A percentile compares a stretch with the other conserved stretches of the same genome.
Evolutionary conservation across 2,797 vertebrate genomes (phyloP).

Genomic region (Pseudochromis fuscus): DNA sequence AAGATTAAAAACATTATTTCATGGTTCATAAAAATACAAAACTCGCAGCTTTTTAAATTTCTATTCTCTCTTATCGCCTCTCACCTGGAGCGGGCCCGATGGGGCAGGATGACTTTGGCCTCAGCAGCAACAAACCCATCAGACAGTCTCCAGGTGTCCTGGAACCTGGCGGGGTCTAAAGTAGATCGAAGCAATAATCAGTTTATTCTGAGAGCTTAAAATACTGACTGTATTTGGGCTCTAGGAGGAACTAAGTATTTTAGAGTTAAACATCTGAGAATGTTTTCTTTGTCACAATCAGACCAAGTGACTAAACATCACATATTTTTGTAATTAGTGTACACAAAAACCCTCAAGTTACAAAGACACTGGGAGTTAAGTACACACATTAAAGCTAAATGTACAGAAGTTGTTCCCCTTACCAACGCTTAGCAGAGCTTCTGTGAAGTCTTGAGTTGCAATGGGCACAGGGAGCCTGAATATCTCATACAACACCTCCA

Average conservation of each 20-base stretch:
- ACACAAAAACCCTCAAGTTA: not conserved
- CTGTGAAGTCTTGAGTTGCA: conserved; percentile 94
- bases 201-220: not conserved
- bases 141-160: conserved; percentile 97
- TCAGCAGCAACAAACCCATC: conserved; percentile 98
- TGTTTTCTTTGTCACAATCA: not conserved
- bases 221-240: not conserved
- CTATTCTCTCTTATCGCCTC: not conserved
- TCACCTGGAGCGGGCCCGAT: conserved; percentile 96
- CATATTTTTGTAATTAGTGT: not conserved
- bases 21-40: not conserved
- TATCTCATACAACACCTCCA: conserved; percentile 98
- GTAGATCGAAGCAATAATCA: conserved; percentile 21
- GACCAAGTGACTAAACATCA: not conserved
- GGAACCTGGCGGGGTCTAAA: conserved; percentile 94
- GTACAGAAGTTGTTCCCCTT: conserved; percentile 59
- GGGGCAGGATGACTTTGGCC: conserved; percentile 96
- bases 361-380: not conserved
- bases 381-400: not conserved
- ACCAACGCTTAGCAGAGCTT: conserved; percentile 97
- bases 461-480: conserved; percentile 96
- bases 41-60: not conserved
- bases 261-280: not conserved
- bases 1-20: not conserved
- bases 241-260: not conserved